Conservation (phyloP, 2,888 invertebrate species). For the Plusia festucae region DNA sequence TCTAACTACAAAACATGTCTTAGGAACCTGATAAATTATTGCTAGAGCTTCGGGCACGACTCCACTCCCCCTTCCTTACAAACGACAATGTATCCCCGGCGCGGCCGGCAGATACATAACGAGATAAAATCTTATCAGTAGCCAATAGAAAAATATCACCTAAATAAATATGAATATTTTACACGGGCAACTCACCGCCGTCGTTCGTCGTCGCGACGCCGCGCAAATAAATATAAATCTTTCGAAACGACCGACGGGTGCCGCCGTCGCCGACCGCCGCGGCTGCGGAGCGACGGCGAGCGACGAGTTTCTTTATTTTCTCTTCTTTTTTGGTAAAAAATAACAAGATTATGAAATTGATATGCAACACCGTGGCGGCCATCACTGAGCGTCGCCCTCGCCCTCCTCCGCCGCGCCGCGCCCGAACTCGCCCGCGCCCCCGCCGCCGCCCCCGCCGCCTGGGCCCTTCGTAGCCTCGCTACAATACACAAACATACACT, state of each 20-base stretch:
- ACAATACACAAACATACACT: constrained; percentile 29
- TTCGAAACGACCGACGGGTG: constrained; percentile 59
- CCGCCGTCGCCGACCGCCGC: constrained; percentile 44
- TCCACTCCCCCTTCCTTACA: constrained; percentile 68
- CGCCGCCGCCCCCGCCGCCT: constrained; percentile 55
- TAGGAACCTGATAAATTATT: constrained; percentile 90
- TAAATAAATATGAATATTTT: constrained; percentile 87
- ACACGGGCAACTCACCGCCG: constrained; percentile 71
- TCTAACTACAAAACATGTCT: constrained; percentile 89
- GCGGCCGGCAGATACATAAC: constrained; percentile 80
- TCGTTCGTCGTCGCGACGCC: constrained; percentile 63
- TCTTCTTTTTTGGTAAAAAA: constrained; percentile 84
- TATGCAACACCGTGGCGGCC: constrained; percentile 71
- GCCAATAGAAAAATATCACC: constrained; percentile 90
- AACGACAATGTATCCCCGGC: constrained; percentile 78
- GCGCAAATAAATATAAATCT: constrained; percentile 69
- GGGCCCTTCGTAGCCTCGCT: constrained; percentile 74
- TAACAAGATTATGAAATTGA: constrained; percentile 84
- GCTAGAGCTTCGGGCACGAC: constrained; percentile 85
- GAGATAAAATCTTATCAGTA: constrained; percentile 88
- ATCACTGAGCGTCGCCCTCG: constrained; percentile 76
- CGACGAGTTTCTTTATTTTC: constrained; percentile 70
- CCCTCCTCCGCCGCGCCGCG: constrained; percentile 61
- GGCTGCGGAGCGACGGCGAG: constrained; percentile 50
- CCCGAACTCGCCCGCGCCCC: constrained; percentile 46